Evolutionary conservation across 2,797 vertebrate genomes (phyloP), one percentile per base, ranked within the genome.

Genomic region (Alcedo atthis): DNA sequence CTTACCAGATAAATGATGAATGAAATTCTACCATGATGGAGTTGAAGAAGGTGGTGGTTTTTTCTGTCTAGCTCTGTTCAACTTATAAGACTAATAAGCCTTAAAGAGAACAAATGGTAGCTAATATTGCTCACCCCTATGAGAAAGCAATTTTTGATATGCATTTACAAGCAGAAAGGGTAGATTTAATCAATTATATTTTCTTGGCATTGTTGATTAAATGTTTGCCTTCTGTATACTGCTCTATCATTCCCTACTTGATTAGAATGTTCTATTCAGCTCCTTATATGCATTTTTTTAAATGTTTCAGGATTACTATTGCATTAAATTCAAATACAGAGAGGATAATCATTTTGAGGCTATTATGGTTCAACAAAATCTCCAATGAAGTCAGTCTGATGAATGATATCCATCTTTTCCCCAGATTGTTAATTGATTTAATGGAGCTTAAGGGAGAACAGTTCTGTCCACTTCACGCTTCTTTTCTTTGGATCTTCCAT

Each of bases 351-450:
- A 58, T 81, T 94, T 89, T 89, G 42, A 89, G 46, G 35, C 37
- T 40, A 53, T 61, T 61, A 79, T 53, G 26, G 32, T 63, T 92
- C 51, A 91, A 85, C 46, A 21, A 89, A 81, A 85, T 14, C 16
- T 73, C 19, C 82, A 86, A 63, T 85, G 77, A 79, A 79, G 71
- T 53, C 33, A 81, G 22, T 62, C 43, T 66, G 40, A 86, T 55
- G 42, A 90, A 88, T 12, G 48, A 84, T 63, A 91, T 67, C 63
- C 53, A 81, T 84, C 71, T 81, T 91, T 64, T 76, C 6, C 77
- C 13, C 25, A 73, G 53, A 8, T 74, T 82, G 20, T 86, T 94
- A 93, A 85, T 58, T 93, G 78, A 84, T 90, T 87, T 85, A 93
- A 67, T 77, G 58, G 42, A 70, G 20, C n/a, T 89, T 82, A 67